Conservation (phyloP, 1,140 invertebrate species). For the Camponotus floridanus region DNA sequence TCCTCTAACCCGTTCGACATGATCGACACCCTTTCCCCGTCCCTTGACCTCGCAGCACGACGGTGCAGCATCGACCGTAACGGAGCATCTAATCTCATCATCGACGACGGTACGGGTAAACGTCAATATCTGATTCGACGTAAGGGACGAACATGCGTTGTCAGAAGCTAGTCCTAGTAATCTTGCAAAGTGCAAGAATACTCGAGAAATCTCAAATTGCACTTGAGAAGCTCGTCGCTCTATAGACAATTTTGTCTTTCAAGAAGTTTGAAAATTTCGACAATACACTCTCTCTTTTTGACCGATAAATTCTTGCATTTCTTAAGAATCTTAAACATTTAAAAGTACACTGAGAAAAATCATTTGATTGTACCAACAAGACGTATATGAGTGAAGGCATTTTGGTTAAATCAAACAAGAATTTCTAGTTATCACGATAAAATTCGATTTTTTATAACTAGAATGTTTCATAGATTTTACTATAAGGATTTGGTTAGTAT, state of each 20-base stretch:
- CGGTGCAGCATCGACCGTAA: slow-evolving; percentile 23
- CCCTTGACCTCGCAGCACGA: slow-evolving; percentile 22
- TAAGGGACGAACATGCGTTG: slow-evolving; percentile 2
- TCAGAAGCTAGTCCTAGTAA: slow-evolving; percentile 29
- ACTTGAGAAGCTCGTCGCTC: neutral
- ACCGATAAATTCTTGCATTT: neutral
- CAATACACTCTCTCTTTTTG: neutral
- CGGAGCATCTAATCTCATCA: slow-evolving; percentile 56
- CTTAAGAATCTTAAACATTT: neutral
- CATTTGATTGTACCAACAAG: too few relatives aligned
- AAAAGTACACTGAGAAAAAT: too few relatives aligned
- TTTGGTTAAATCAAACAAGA: too few relatives aligned
- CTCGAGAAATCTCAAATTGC: slow-evolving; percentile 18
- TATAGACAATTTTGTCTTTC: neutral
- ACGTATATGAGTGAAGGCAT: too few relatives aligned
- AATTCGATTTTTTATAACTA: too few relatives aligned
- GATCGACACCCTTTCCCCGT: slow-evolving; percentile 41
- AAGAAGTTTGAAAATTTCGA: neutral
- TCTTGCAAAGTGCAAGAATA: slow-evolving; percentile 43
- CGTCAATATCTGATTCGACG: slow-evolving; percentile 42
- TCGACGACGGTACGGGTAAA: slow-evolving; percentile 18
- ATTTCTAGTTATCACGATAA: too few relatives aligned
- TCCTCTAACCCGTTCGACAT: slow-evolving; percentile 35
- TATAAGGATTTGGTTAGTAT: too few relatives aligned
- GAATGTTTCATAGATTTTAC: too few relatives aligned